These are phyloP conservation scores for Vespertilio murinus DNA, from an alignment of 2,797 vertebrate genomes.

Conservation along the genomic window DNA sequence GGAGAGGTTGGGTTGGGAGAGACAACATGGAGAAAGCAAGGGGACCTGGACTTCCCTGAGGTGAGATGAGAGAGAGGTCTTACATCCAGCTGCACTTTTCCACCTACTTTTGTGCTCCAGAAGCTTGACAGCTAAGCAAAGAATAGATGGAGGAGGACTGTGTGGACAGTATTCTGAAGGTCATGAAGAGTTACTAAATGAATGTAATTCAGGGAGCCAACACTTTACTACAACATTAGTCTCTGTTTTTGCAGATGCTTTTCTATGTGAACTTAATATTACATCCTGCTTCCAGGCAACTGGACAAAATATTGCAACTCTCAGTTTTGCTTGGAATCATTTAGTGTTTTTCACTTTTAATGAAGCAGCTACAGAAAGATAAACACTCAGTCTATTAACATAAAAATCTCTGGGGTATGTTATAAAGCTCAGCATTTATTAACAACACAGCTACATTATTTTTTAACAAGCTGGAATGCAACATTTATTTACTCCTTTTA, in stretches of 20 bases:
- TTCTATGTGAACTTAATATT: slow-evolving; percentile 4
- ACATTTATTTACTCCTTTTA: slow-evolving; percentile 11
- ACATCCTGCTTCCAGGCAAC: neutral
- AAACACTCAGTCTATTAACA: slow-evolving; percentile 9
- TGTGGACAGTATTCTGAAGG: neutral
- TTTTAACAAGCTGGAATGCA: slow-evolving; percentile 47
- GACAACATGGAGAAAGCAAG: neutral
- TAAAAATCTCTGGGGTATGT: slow-evolving; percentile 7
- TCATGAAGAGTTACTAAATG: neutral
- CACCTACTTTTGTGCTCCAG: neutral
- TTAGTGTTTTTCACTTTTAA: slow-evolving; percentile 47
- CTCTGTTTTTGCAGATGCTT: neutral
- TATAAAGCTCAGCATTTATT: slow-evolving; percentile 41
- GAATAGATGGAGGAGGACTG: neutral
- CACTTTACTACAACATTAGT: neutral
- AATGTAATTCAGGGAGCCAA: neutral
- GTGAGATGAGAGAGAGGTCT: neutral
- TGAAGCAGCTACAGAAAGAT: slow-evolving; percentile 26
- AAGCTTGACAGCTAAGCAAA: neutral
- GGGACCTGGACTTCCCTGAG: neutral
- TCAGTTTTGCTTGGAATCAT: slow-evolving; percentile 18
- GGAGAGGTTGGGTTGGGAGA: neutral
- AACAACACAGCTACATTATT: slow-evolving; percentile 28
- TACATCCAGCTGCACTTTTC: neutral
- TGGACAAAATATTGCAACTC: neutral